A percentile compares a stretch with the other conserved stretches of the same genome.
Evolutionary conservation across 2,113 vertebrate species (phyloP).

Genomic region (Urocolius indicus): DNA sequence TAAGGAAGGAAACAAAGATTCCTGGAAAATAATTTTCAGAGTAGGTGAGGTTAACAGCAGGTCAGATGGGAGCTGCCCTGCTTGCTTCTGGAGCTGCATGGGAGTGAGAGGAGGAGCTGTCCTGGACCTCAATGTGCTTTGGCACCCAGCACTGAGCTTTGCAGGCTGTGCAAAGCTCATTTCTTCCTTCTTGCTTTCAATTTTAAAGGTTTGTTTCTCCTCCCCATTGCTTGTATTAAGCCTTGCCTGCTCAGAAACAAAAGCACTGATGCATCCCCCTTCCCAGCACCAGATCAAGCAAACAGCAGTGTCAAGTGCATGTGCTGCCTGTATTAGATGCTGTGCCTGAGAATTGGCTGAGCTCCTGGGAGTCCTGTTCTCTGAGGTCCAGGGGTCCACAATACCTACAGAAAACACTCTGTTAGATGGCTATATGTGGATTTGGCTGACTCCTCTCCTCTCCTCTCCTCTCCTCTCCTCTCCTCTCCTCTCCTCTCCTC

Average conservation of each 20-base stretch:
- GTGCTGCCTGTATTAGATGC: background rate
- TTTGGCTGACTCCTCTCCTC: background rate
- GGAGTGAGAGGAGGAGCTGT: accelerated
- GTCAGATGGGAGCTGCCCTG: background rate
- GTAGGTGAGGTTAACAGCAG: background rate
- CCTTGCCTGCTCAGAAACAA: background rate
- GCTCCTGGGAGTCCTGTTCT: background rate
- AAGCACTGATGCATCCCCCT: background rate
- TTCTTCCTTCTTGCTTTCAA: background rate
- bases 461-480: background rate
- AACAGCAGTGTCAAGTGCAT: background rate
- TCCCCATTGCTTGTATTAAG: accelerated
- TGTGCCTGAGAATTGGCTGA: accelerated
- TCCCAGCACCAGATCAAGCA: background rate
- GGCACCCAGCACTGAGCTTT: background rate
- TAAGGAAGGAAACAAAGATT: background rate
- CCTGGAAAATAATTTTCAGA: background rate
- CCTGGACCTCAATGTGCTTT: background rate
- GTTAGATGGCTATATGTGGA: background rate
- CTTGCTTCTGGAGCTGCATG: background rate
- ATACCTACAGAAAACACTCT: accelerated
- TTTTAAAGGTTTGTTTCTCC: background rate
- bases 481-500: background rate
- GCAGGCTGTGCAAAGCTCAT: background rate
- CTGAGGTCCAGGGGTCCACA: background rate